Evolutionary conservation across 2,888 invertebrate genomes (phyloP).

Genomic region (Scelioninae gen. 1): DNA sequence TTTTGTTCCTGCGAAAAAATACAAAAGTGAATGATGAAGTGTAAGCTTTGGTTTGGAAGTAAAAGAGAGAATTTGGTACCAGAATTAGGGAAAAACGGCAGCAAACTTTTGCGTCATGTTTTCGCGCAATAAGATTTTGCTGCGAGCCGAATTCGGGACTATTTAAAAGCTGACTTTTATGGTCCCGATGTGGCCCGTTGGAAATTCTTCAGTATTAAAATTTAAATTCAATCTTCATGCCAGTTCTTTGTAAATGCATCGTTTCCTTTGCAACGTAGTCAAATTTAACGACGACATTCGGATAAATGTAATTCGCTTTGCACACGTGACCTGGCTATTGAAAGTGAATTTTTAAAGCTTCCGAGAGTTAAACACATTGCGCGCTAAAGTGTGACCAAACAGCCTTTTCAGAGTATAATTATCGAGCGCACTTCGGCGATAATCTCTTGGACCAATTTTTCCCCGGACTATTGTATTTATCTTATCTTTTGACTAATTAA

Average conservation of each 20-base stretch:
- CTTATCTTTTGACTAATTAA: not conserved
- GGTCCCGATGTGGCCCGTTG: not conserved
- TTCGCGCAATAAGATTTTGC: not conserved
- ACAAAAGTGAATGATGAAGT: not conserved
- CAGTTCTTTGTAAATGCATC: constrained; percentile 7
- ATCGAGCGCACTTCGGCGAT: not conserved
- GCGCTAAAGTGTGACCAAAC: not conserved
- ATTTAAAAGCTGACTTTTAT: constrained; percentile 1
- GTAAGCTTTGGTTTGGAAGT: not conserved
- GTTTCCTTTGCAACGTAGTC: constrained; percentile 15
- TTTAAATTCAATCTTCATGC: constrained; percentile 32
- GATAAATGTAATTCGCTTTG: constrained; percentile 29
- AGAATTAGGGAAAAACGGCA: not conserved
- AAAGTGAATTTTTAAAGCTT: constrained; percentile 19
- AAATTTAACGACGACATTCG: constrained; percentile 34
- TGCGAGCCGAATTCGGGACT: not conserved
- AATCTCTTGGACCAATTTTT: not conserved
- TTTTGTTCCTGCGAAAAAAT: too few relatives aligned
- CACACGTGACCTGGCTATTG: constrained; percentile 17
- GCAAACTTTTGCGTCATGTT: not conserved
- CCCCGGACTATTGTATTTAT: not conserved
- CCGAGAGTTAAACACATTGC: too few relatives aligned
- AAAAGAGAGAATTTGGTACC: constrained; percentile 4
- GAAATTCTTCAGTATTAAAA: constrained; percentile 14
- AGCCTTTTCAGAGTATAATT: not conserved